A percentile compares a stretch with the other conserved stretches of the same genome.
These are phyloP conservation scores for Planococcus citri DNA, from an alignment of 1,140 invertebrate species.

Conservation along the genomic window DNA sequence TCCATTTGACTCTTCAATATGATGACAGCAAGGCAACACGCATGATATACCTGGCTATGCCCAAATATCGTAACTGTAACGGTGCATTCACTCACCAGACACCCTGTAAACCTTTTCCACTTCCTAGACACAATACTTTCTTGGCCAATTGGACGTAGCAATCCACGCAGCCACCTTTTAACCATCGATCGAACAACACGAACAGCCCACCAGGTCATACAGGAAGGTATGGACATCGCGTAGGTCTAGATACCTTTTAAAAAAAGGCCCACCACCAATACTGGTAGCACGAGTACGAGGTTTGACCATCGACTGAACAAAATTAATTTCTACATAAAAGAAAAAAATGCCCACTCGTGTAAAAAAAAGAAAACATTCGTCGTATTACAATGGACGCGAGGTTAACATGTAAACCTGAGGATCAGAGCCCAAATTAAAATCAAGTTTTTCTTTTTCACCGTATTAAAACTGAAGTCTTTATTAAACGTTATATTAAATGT, in stretches of 20 bases:
- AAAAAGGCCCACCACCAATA: background rate
- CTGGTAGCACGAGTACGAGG: background rate
- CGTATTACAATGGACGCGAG: background rate
- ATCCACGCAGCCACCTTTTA: too few relatives aligned
- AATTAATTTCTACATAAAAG: background rate
- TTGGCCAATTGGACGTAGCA: too few relatives aligned
- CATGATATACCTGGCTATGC: too few relatives aligned
- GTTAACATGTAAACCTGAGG: background rate
- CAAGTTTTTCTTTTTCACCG: background rate
- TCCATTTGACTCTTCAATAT: too few relatives aligned
- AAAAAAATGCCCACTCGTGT: background rate
- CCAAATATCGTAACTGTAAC: too few relatives aligned
- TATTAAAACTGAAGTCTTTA: conserved; percentile 4
- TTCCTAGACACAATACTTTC: too few relatives aligned
- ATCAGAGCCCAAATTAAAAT: background rate
- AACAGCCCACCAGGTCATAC: too few relatives aligned
- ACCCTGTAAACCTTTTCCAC: too few relatives aligned
- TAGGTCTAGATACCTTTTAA: background rate
- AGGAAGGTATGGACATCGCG: too few relatives aligned
- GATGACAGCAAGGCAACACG: too few relatives aligned
- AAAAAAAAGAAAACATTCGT: background rate
- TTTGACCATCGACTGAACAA: background rate
- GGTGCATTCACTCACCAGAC: too few relatives aligned
- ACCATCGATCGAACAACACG: too few relatives aligned
- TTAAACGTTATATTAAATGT: background rate